Conservation (phyloP, 2,888 invertebrate species). For the Pogonocherus hispidulus region DNA sequence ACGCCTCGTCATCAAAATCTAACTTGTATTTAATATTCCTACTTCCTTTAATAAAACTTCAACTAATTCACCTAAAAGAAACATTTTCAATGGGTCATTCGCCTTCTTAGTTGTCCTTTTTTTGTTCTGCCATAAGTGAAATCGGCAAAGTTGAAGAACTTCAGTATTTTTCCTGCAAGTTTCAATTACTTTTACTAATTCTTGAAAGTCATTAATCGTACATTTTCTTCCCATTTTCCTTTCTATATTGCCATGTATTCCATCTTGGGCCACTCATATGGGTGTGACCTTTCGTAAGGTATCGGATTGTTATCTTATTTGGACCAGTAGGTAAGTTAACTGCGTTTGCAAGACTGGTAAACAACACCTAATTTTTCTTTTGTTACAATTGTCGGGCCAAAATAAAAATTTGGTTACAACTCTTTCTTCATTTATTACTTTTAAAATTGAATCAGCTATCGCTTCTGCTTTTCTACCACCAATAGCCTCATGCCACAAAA, state of each 20-base stretch:
- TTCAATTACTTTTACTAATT: neutral
- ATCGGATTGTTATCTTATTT: constrained; percentile 2
- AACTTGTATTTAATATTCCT: neutral
- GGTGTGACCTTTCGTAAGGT: constrained; percentile 6
- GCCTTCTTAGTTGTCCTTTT: neutral
- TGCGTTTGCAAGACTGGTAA: neutral
- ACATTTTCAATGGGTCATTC: neutral
- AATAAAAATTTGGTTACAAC: constrained; percentile 16
- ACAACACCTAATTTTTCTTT: constrained; percentile 21
- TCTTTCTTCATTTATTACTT: neutral
- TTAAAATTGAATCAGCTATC: constrained; percentile 4
- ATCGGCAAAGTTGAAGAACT: neutral
- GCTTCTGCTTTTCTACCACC: constrained; percentile 13
- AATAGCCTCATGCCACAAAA: constrained; percentile 12
- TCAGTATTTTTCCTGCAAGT: neutral
- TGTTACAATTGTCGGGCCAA: constrained; percentile 38
- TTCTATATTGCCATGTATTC: constrained; percentile 1
- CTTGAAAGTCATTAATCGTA: neutral
- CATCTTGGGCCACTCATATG: constrained; percentile 9
- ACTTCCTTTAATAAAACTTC: constrained; percentile 1
- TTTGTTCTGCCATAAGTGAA: neutral
- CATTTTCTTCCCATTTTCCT: neutral
- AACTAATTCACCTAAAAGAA: neutral
- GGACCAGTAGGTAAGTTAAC: constrained; percentile 7
- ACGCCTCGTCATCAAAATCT: neutral